Evolutionary conservation across 2,113 vertebrate species (phyloP), one percentile per base, ranked within the genome.

Genomic region (Boleophthalmus pectinirostris): DNA sequence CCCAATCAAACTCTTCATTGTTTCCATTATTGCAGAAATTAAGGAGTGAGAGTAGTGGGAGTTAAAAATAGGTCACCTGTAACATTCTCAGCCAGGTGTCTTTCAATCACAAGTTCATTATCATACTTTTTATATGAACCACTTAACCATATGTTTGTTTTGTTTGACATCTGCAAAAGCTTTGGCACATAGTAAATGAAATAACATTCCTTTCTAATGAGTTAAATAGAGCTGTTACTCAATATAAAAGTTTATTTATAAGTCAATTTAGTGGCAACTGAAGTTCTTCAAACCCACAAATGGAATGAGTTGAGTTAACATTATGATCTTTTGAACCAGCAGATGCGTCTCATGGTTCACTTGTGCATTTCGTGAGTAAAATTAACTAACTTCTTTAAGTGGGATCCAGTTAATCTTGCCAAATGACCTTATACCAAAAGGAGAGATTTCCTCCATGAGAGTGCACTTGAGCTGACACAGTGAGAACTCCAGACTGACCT

Each of bases 401-500:
- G 61, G 33, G n/a, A n/a, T 35, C 29, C 29, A 63, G 29, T 18
- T 35, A 63, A 63, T n/a, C 33, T 64, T 11, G 33, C 33, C 33
- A 64, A 43, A 14, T 64, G 33, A 43, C 61, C 33, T 38, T 12
- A 14, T 58, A 43, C 61, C 33, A 64, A 64, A 38, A 64, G 33
- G 16, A 43, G 20, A 43, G 3, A 12, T n/a, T 8, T 35, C 66
- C 24, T 43, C 13, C 47, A 35, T 58, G 45, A 68, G 49, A n/a
- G n/a, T 67, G 38, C 46, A 65, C 11, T 21, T 16, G 46, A 64
- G 64, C 60, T 38, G 58, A 77, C 58, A 51, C 69, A 79, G 45
- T 70, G 47, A 71, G 74, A 51, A 77, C 68, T 72, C 35, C 66
- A 56, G 73, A 57, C 24, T 58, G 21, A 75, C 60, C 72, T 68